Evolutionary conservation across 2,888 invertebrate species (phyloP).

Genomic region (Sinodicranocentrus sp.): DNA sequence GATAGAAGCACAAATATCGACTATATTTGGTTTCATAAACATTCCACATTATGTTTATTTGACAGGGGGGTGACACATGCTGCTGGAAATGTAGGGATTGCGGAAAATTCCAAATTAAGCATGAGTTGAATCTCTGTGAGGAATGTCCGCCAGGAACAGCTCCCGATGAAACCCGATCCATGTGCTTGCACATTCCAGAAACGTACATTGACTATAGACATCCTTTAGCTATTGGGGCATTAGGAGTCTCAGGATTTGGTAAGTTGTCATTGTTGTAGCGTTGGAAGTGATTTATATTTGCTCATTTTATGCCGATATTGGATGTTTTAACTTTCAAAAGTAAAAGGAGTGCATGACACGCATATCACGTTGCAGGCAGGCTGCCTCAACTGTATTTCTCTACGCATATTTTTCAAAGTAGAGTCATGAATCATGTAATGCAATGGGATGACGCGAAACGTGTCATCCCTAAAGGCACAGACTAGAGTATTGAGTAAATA

Average conservation of each 20-base stretch:
- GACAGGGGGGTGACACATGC: conserved; percentile 80
- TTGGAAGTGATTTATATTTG: too few relatives aligned
- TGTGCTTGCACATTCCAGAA: conserved; percentile 79
- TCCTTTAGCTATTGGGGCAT: conserved; percentile 80
- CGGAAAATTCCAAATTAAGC: conserved; percentile 79
- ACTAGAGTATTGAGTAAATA: not conserved
- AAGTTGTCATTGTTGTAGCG: too few relatives aligned
- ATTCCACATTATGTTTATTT: conserved; percentile 47
- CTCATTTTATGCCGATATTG: too few relatives aligned
- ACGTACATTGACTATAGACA: conserved; percentile 80
- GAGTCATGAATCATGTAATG: conserved; percentile 3
- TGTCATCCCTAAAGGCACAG: not conserved
- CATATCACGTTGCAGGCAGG: too few relatives aligned
- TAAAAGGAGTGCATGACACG: not conserved
- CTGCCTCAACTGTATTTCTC: too few relatives aligned
- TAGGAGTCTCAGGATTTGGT: conserved; percentile 79
- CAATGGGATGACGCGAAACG: not conserved
- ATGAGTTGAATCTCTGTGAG: conserved; percentile 79
- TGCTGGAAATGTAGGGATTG: conserved; percentile 81
- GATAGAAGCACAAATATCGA: too few relatives aligned
- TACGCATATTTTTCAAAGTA: too few relatives aligned
- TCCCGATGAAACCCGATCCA: conserved; percentile 78
- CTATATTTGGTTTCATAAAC: conserved; percentile 1
- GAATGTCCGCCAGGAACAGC: conserved; percentile 79
- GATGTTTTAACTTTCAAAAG: too few relatives aligned